A percentile compares a stretch with the other conserved stretches of the same genome.
phyloP scores from a whole-genome alignment of 92 coral and sea anemone species.

The Paramuricea clavata region DNA sequence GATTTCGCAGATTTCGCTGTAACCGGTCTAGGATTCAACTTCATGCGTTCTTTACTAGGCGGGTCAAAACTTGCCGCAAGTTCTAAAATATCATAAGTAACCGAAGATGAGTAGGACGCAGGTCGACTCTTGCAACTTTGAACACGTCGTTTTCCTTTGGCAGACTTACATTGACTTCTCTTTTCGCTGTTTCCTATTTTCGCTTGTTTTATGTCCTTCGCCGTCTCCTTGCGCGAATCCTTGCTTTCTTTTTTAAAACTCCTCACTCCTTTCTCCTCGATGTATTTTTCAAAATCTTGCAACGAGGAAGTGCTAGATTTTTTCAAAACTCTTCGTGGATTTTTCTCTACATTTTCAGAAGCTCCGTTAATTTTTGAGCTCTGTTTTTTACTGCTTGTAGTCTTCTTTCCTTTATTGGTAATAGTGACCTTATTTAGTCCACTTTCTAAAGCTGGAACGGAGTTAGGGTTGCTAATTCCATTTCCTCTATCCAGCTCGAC shows the following conservation, averaged over 20 bases:
- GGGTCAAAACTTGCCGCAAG: constrained; percentile 27
- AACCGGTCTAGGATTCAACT: not conserved
- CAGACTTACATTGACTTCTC: not conserved
- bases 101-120: not conserved
- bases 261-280: not conserved
- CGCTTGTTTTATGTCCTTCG: not conserved
- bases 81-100: constrained; percentile 27
- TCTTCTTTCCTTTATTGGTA: not conserved
- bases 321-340: not conserved
- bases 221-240: not conserved
- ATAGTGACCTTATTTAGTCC: not conserved
- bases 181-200: not conserved
- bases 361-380: not conserved
- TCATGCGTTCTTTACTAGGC: constrained; percentile 44
- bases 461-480: not conserved
- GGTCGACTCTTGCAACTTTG: constrained; percentile 20
- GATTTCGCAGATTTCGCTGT: constrained; percentile 48
- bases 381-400: not conserved
- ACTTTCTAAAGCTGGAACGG: not conserved
- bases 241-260: not conserved
- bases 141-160: constrained; percentile 10
- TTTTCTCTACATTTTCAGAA: not conserved
- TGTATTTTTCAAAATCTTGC: not conserved
- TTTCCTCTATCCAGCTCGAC: constrained; percentile 17
- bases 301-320: constrained; percentile 11